Percentiles rank a stretch among this genome's conserved stretches.
These are phyloP conservation scores for Caenorhabditis virilis DNA, from an alignment of 2,888 invertebrate genomes.

Conservation along the genomic window DNA sequence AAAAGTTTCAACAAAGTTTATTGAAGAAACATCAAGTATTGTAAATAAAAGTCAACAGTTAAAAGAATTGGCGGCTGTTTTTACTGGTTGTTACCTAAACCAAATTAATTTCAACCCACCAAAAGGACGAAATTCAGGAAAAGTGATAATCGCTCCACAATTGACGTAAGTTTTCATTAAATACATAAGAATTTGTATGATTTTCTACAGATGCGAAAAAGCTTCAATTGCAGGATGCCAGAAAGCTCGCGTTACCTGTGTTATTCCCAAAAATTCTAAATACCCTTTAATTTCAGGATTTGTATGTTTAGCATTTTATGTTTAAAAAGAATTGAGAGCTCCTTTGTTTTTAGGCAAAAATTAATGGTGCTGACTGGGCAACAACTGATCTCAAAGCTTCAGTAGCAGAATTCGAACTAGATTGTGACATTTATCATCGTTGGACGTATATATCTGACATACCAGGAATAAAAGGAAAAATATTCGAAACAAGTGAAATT, in stretches of 20 bases:
- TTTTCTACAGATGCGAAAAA: constrained; percentile 19
- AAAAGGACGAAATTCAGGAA: constrained; percentile 9
- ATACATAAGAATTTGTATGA: not conserved
- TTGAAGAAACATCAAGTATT: constrained; percentile 15
- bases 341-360: constrained; percentile 27
- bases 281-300: constrained; percentile 34
- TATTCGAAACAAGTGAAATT: constrained; percentile 34
- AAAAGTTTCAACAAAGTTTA: no score
- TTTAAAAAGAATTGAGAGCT: not conserved
- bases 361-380: constrained; percentile 34
- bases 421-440: constrained; percentile 24
- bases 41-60: constrained; percentile 7
- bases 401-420: constrained; percentile 14
- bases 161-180: constrained; percentile 5
- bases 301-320: constrained; percentile 11
- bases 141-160: constrained; percentile 22
- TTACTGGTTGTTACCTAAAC: constrained; percentile 19
- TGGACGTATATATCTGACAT: constrained; percentile 41
- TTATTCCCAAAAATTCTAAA: constrained; percentile 12
- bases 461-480: constrained; percentile 25
- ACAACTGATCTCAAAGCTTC: constrained; percentile 26
- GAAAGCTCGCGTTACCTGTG: constrained; percentile 11
- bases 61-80: constrained; percentile 11
- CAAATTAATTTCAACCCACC: constrained; percentile 33
- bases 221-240: constrained; percentile 20